Evolutionary conservation across 2,888 invertebrate species (phyloP), one percentile per base, ranked within the genome.

Genomic region (Phaedon cochleariae): DNA sequence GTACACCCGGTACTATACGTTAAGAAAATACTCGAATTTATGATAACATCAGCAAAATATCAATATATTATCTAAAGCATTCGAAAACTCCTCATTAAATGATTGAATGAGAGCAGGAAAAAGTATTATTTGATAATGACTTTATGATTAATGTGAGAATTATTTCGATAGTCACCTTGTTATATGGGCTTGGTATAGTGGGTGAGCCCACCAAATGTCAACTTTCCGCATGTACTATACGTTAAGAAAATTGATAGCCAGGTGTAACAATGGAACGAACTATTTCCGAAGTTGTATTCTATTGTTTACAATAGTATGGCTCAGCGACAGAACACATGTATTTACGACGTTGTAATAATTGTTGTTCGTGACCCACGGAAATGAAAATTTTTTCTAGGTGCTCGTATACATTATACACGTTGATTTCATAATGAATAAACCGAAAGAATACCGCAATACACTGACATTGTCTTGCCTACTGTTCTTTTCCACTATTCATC

Each of bases 251-350:
- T 41, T 41, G 41, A 41, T 41, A 15, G 41, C 41, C 15, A 41
- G 41, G 15, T n/a, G 6, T 15, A 41, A 41, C 41, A 41, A 41
- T 41, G 15, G 41, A 41, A 15, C 15, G 41, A 41, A 41, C 41
- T 41, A 41, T 41, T 3, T 4, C 15, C 15, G 41, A 41, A 41
- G 41, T 41, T 2, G 3, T 41, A 41, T 41, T 41, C 41, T 41
- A 41, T 41, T 41, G 41, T 41, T 41, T 41, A 41, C 41, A 41
- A 41, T 41, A 41, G 10, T 41, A 41, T n/a, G n/a, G 41, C 41
- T 41, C 12, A 41, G 41, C 41, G 41, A 41, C 41, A 41, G 7
- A 41, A 41, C 41, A 41, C 41, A 41, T 41, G 41, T 41, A 41
- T 41, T 41, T 41, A 41, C 15, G 41, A 41, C 15, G n/a, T 41